These are phyloP conservation scores for Ctenomys sociabilis DNA, from an alignment of 2,113 vertebrate genomes.

Conservation along the genomic window DNA sequence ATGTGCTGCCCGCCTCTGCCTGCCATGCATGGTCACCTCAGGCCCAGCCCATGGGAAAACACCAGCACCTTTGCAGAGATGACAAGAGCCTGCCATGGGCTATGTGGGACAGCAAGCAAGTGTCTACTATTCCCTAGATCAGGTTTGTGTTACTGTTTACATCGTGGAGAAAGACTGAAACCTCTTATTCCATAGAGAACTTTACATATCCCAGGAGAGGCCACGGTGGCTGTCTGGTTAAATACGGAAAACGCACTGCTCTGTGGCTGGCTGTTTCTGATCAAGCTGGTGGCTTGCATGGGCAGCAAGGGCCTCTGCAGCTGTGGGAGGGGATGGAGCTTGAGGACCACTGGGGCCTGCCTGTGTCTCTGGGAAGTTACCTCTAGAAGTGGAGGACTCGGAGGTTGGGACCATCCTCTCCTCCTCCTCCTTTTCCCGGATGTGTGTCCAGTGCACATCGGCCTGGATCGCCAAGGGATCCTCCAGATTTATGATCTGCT, in stretches of 20 bases:
- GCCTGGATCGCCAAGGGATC: slow-evolving; percentile 92
- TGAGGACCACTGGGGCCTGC: background rate
- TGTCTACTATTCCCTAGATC: background rate
- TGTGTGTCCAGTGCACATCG: slow-evolving; percentile 90
- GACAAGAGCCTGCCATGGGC: background rate
- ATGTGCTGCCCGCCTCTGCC: background rate
- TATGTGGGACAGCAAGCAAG: background rate
- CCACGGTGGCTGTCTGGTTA: background rate
- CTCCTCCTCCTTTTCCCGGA: slow-evolving; percentile 89
- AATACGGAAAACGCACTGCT: background rate
- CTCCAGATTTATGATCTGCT: slow-evolving; percentile 89
- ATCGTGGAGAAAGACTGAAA: background rate
- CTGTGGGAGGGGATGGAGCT: background rate
- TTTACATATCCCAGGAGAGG: background rate
- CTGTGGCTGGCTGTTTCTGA: background rate
- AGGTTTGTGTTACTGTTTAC: background rate
- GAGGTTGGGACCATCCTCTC: slow-evolving; percentile 86
- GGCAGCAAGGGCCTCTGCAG: background rate
- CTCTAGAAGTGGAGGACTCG: slow-evolving; percentile 91
- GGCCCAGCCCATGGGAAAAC: background rate
- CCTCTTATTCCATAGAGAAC: slow-evolving; percentile 43
- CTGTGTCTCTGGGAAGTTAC: slow-evolving; percentile 85
- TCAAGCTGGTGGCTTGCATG: background rate
- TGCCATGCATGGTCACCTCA: background rate
- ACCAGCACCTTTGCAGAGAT: background rate